These are phyloP conservation scores for Pristionchus maxplancki DNA, from an alignment of 2,888 invertebrate genomes.

Conservation along the genomic window DNA sequence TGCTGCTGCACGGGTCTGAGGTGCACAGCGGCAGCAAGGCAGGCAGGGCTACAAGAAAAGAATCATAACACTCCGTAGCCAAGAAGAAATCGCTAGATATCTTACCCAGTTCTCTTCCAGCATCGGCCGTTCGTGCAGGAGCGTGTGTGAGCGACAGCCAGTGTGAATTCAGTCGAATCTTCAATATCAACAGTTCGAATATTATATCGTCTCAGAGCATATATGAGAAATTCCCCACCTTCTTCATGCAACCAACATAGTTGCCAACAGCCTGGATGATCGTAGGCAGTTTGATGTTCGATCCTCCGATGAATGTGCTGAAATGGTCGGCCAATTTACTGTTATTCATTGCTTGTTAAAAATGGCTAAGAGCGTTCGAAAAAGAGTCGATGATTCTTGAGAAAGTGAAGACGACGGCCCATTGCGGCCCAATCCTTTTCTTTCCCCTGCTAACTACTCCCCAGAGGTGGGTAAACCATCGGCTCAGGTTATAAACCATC, in stretches of 20 bases:
- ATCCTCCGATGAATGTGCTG: constrained; percentile 46
- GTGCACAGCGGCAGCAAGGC: constrained; percentile 52
- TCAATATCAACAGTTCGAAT: background rate
- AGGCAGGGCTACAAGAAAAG: background rate
- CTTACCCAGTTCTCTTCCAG: background rate
- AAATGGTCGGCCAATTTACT: background rate
- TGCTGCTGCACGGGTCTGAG: constrained; percentile 61
- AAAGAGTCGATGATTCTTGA: background rate
- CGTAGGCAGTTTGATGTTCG: constrained; percentile 40
- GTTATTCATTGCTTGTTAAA: background rate
- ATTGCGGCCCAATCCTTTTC: background rate
- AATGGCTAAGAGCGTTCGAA: background rate
- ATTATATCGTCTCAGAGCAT: background rate
- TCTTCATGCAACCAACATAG: constrained; percentile 47
- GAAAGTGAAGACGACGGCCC: background rate
- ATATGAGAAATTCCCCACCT: background rate
- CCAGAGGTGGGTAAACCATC: no score
- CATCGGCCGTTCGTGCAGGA: background rate
- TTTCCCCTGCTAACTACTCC: no score
- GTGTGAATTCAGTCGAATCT: constrained; percentile 28
- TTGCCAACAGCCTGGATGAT: background rate
- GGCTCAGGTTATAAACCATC: no score
- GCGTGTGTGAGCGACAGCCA: constrained; percentile 6
- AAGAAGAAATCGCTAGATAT: no score
- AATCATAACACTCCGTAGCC: no score